phyloP scores from a whole-genome alignment of 1,140 invertebrate species.

The Ceratosolen solmsi region DNA sequence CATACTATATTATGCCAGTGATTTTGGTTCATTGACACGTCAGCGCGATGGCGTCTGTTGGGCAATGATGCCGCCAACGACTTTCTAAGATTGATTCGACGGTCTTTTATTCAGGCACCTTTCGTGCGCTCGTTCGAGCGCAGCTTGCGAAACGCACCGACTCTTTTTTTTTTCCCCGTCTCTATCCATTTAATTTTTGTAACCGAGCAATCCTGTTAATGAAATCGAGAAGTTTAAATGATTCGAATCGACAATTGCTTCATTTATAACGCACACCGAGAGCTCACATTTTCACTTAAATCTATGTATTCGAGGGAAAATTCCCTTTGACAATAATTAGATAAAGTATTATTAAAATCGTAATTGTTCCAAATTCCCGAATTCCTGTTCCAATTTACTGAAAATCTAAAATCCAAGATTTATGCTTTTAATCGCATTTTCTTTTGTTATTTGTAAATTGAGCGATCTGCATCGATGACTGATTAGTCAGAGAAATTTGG shows the following conservation, averaged over 20 bases:
- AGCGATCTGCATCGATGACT: no score
- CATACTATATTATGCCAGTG: not conserved
- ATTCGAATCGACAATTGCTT: not conserved
- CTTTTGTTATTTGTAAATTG: no score
- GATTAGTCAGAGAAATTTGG: no score
- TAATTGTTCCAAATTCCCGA: no score
- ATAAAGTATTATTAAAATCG: no score
- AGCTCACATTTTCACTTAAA: no score
- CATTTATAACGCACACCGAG: no score
- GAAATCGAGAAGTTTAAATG: slow-evolving; percentile 8
- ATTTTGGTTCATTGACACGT: slow-evolving; percentile 43
- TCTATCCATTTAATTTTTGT: not conserved
- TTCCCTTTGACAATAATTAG: no score
- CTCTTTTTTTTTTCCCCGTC: not conserved
- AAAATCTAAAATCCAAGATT: no score
- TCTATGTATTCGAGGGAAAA: no score
- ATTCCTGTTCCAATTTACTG: no score
- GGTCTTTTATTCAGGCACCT: slow-evolving; percentile 30
- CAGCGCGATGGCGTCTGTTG: slow-evolving; percentile 31
- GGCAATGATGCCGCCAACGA: slow-evolving; percentile 7
- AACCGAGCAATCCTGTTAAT: not conserved
- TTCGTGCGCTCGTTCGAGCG: not conserved
- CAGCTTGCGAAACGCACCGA: slow-evolving; percentile 10
- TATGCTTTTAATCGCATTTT: no score
- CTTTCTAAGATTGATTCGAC: slow-evolving; percentile 48